phyloP scores from a whole-genome alignment of 2,888 invertebrate species.

The Diarsia rubi region DNA sequence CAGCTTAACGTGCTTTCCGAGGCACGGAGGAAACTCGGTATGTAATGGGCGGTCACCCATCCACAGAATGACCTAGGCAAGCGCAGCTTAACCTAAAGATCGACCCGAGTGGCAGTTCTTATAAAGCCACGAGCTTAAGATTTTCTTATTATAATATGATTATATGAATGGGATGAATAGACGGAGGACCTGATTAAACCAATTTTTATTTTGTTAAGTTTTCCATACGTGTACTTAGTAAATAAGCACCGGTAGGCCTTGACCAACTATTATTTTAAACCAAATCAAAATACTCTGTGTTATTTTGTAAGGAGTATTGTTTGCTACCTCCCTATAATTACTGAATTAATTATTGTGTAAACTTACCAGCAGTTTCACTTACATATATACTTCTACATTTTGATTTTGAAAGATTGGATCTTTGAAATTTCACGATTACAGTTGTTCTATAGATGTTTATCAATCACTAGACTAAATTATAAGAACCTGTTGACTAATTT shows the following conservation, averaged over 20 bases:
- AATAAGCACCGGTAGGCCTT: slow-evolving; percentile 2
- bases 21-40: too few species aligned
- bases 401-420: slow-evolving; percentile 29
- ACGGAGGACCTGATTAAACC: not conserved
- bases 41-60: too few species aligned
- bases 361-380: slow-evolving; percentile 18
- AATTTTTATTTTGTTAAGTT: too few species aligned
- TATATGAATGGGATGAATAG: slow-evolving; percentile 33
- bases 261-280: slow-evolving; percentile 25
- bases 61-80: too few species aligned
- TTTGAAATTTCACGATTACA: slow-evolving; percentile 22
- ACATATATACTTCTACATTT: slow-evolving; percentile 26
- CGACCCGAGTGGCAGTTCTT: too few species aligned
- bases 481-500: not conserved
- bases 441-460: slow-evolving; percentile 31
- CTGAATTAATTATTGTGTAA: slow-evolving; percentile 24
- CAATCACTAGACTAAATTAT: slow-evolving; percentile 5
- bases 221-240: too few species aligned
- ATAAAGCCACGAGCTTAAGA: too few species aligned
- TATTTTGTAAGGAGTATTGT: slow-evolving; percentile 12
- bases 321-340: slow-evolving; percentile 12
- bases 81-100: too few species aligned
- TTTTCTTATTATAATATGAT: too few species aligned
- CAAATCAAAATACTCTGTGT: slow-evolving; percentile 9
- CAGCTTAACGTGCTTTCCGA: too few species aligned